phyloP scores from a whole-genome alignment of 2,113 vertebrate species.

The Megaleporinus macrocephalus region DNA sequence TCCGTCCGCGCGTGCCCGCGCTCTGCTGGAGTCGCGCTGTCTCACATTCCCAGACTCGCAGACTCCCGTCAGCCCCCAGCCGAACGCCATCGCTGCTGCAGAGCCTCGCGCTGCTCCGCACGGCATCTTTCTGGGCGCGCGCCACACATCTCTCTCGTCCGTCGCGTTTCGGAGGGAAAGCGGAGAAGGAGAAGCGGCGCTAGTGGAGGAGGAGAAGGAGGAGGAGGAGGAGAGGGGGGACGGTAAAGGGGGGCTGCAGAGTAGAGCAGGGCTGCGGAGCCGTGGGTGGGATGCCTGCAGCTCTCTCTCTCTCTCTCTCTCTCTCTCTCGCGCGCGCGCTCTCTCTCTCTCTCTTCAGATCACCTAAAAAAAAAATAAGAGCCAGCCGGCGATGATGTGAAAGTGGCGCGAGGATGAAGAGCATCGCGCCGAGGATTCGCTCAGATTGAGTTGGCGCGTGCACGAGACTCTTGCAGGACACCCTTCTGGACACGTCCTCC shows the following conservation, averaged over 20 bases:
- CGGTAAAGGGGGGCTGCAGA: not conserved
- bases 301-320: slow-evolving; percentile 1
- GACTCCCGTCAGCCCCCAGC: not conserved
- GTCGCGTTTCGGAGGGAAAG: not conserved
- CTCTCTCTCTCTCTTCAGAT: not conserved
- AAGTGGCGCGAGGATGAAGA: not conserved
- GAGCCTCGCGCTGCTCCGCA: not conserved
- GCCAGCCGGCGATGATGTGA: not conserved
- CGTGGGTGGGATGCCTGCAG: slow-evolving; percentile 3
- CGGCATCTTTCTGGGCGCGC: no score
- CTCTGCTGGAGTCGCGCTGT: not conserved
- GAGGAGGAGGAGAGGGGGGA: not conserved
- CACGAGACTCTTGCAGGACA: not conserved
- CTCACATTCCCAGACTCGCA: slow-evolving; percentile 3
- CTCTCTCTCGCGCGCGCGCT: not conserved
- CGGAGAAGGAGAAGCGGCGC: no score
- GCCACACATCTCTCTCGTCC: not conserved
- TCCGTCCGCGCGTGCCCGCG: no score
- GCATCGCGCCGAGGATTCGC: no score
- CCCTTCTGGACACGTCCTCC: not conserved
- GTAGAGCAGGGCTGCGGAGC: not conserved
- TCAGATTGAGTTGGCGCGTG: not conserved
- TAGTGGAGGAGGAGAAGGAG: no score
- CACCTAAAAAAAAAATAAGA: no score
- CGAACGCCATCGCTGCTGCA: not conserved